Base-by-base conservation (phyloP, 2,797 vertebrate species). In the Smutsia gigantea region DNA sequence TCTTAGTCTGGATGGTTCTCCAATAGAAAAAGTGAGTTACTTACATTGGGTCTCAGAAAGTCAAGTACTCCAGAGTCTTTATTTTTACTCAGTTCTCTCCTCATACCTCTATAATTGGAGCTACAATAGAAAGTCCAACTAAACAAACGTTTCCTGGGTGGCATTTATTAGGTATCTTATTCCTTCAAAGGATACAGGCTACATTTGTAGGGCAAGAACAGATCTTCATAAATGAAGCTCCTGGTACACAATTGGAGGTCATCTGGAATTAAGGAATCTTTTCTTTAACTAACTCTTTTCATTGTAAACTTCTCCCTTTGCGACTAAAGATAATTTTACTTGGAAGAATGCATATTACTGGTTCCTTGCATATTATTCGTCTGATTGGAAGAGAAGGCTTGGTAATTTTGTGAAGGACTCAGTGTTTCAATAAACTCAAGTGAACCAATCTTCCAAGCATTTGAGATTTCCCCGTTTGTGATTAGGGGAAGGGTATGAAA, bases 401-500 rank as follows among this genome's bases (percentile, higher is more conserved):
- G 57, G 31, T 5, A 93, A 66, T 74, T 88, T 85, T 77, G 12
- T 66, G 55, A 91, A 94, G 15, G 9, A 77, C 1, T 4, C 34
- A 77, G 31, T 29, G n/a, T 83, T 86, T 71, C 61, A 42, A 39
- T 74, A 83, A 95, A 94, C 14, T 39, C 7, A 95, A 57, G 69
- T 96, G 51, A 95, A 87, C 14, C 23, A 90, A 87, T 21, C 39
- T 94, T 71, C 37, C 78, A 15, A 69, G 83, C 27, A 51, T 84
- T 91, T 83, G 46, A 75, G 68, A 61, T 82, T 96, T 66, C 66
- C 1, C 59, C 1, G 61, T 95, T 97, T 63, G 31, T 87, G 59
- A 86, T 59, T 95, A 59, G 87, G 34, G 37, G 88, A 49, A 71
- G 37, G 49, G 79, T 97, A 46, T 83, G 53, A 95, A 53, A 61